Evolutionary conservation across 2,888 invertebrate species (phyloP), one percentile per base, ranked within the genome.

Genomic region (Silvanus unidentatus): DNA sequence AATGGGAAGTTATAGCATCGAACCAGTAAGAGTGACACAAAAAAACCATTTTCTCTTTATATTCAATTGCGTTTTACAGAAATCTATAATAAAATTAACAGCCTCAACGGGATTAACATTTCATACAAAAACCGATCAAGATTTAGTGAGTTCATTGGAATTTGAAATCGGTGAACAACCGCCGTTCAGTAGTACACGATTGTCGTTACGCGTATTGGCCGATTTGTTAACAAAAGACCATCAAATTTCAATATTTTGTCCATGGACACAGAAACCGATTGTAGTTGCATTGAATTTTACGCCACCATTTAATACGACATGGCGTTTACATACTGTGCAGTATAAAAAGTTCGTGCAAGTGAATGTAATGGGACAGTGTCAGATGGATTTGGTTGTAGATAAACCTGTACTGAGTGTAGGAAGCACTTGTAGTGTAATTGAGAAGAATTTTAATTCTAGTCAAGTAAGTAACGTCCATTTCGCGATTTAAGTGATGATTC

Each of bases 311-410:
- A 79, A 81, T 56, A 81, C 88, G 0, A 79, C 81, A 1, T 88
- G 90, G 77, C 81, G 88, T 42, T 76, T 96, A 10, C 86, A 92
- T 48, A 93, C 95, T 0, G 86, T 88, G 1, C 81, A 85, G 57
- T 79, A 82, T n/a, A 76, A 88, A 55, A 95, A 95, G 73, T 93
- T 89, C 62, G 68, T 94, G 12, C 89, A 93, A 68, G 81, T 93
- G 16, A 77, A 82, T 29, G 77, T 86, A 2, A 78, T 80, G 3
- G 85, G 87, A 32, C 70, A 78, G 32, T 66, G 65, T 42, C 65
- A 68, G 27, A 58, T 57, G 38, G 61, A 58, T 41, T 48, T 72
- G 42, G 48, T 57, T 29, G 54, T 68, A 13, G 55, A 59, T 22
- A 42, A 58, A 6, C 61, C 69, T 8, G 52, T 52, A 10, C 49